phyloP scores from a whole-genome alignment of 2,888 invertebrate genomes.

The Eupeodes latifasciatus region DNA sequence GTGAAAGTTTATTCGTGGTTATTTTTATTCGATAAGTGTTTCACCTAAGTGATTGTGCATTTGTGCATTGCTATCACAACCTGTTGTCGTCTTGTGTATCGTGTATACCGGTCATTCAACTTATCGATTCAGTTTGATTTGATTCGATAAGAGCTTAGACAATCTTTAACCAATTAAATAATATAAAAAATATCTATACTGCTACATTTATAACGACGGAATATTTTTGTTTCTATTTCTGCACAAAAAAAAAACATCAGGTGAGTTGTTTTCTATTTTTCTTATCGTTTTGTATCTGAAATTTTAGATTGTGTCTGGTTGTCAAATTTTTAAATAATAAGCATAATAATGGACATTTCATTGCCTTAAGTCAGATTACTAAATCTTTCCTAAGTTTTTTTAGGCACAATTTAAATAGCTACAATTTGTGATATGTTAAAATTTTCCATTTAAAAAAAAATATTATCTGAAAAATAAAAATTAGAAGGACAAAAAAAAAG shows the following conservation, averaged over 20 bases:
- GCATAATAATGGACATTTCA: neutral
- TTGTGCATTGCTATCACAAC: constrained; percentile 12
- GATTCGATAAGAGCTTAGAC: neutral
- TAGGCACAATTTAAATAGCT: no score
- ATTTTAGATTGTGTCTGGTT: neutral
- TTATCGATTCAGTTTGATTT: neutral
- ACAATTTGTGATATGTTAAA: no score
- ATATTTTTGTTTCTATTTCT: constrained; percentile 1
- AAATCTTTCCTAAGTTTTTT: no score
- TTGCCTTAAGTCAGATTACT: neutral
- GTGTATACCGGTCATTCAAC: constrained; percentile 47
- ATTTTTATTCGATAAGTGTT: constrained; percentile 18
- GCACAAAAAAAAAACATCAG: neutral
- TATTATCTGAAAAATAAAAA: no score
- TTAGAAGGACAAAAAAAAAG: no score
- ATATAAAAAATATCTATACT: neutral
- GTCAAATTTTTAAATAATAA: neutral
- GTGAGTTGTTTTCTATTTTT: neutral
- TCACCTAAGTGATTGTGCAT: constrained; percentile 23
- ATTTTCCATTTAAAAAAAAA: no score
- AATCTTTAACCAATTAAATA: neutral
- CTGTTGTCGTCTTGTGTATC: neutral
- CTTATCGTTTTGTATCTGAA: neutral
- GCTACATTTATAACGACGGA: neutral
- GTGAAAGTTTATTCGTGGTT: constrained; percentile 15